Conservation (phyloP, 2,888 invertebrate species). For the Chalcis sispes region DNA sequence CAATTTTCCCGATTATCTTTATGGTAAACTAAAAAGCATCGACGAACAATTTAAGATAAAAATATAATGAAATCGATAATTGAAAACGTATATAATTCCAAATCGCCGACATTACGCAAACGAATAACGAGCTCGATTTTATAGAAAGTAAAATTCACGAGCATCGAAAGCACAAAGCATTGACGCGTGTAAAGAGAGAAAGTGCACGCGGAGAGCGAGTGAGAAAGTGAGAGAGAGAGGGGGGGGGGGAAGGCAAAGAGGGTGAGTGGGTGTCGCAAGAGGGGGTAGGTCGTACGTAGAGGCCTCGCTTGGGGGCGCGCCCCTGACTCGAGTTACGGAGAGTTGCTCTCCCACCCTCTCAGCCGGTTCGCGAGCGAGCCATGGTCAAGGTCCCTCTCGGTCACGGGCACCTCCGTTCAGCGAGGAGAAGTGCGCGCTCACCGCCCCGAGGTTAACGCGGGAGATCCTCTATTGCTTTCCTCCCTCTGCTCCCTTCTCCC, state of each 20-base stretch:
- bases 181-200: not conserved
- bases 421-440: not conserved
- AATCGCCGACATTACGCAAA: too few species aligned
- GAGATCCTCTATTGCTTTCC: conserved; percentile 4
- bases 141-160: not conserved
- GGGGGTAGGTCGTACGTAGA: not conserved
- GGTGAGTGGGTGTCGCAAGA: not conserved
- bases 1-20: too few species aligned
- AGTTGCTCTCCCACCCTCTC: conserved; percentile 31
- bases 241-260: not conserved
- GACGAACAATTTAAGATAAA: too few species aligned
- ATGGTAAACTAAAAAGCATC: too few species aligned
- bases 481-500: not conserved
- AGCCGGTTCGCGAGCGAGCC: conserved; percentile 58
- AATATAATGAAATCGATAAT: too few species aligned
- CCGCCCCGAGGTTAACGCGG: conserved; percentile 53
- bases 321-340: conserved; percentile 22
- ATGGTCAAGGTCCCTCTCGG: conserved; percentile 74
- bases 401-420: conserved; percentile 70
- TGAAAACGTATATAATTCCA: too few species aligned
- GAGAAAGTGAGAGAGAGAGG: not conserved
- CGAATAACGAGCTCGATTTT: too few species aligned
- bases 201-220: not conserved
- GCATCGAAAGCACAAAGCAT: not conserved
- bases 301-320: conserved; percentile 21